Base-by-base conservation (phyloP, 1,140 invertebrate species). In the Pentalonia nigronervosa region DNA sequence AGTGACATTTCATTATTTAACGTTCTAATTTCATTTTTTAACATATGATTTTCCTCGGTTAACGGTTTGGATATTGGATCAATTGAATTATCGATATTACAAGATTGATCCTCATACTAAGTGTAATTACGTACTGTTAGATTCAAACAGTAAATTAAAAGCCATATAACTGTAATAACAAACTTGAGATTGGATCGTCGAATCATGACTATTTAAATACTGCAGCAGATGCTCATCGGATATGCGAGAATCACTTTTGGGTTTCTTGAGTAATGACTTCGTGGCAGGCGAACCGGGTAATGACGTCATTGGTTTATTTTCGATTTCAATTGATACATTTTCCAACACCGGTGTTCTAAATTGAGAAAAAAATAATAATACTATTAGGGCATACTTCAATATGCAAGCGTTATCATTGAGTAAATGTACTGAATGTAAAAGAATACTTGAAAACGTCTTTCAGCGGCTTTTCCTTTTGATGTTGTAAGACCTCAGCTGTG, bases 401-500 rank as follows among this genome's bases (percentile, higher is more conserved):
- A 2, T 21, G 21, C 21, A 53, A 21, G 21, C 11, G 17, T 17
- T 6, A 23, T 53, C 7, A 34, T 50, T n/a, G 30, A 30, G 11
- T 50, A 8, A n/a, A 50, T 48, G 30, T 34, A 50, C 20, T 48
- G 20, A 48, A 88, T 36, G 1, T 20, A 89, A 56, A 25, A 36
- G 41, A 45, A 45, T 47, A 93, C 76, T 45, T 93, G 86, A 90
- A 94, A 83, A 94, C 56, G 11, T 94, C 93, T 67, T 87, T 94
- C 7, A 76, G 25, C 21, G 89, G 89, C 91, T 95, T 95, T 1
- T 96, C 95, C 94, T 95, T 97, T 95, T 93, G 91, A 0, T 53
- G 84, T 86, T 95, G 96, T 94, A 97, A 95, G 81, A 97, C 97
- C 34, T 96, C 96, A 1, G 97, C 98, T n/a, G 98, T 98, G 95